phyloP scores from a whole-genome alignment of 2,797 vertebrate genomes.

The Parauchenoglanis ngamensis region DNA sequence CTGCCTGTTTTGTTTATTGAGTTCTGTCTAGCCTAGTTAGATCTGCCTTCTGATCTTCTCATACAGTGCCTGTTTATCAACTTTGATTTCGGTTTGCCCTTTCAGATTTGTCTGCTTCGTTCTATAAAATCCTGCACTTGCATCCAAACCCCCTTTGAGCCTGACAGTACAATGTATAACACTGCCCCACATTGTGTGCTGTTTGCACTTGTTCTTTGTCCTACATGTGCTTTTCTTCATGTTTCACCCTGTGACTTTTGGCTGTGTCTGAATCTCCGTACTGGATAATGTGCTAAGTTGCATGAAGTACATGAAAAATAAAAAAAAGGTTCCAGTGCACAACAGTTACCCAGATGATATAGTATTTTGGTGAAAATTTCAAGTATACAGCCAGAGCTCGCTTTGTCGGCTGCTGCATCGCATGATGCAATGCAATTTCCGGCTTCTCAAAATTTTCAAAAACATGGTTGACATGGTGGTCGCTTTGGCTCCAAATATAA shows the following conservation, averaged over 20 bases:
- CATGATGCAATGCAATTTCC: no score
- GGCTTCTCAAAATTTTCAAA: no score
- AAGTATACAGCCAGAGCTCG: no score
- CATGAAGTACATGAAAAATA: no score
- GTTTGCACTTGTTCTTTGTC: background rate
- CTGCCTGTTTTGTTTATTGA: background rate
- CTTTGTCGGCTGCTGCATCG: no score
- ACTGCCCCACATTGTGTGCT: background rate
- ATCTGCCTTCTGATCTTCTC: background rate
- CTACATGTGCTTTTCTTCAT: background rate
- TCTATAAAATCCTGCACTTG: background rate
- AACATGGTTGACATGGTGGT: no score
- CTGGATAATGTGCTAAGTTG: no score
- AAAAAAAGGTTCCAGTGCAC: no score
- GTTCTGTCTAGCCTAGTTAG: constrained; percentile 2
- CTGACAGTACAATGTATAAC: background rate
- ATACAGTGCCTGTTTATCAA: background rate
- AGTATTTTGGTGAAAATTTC: no score
- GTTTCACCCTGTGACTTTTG: background rate
- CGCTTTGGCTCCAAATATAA: no score
- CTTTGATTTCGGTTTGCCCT: background rate
- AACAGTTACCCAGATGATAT: no score
- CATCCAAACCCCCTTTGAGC: background rate
- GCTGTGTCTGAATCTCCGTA: no score
- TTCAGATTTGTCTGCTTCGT: background rate